Evolutionary conservation across 2,113 vertebrate species (phyloP).

Genomic region (Emydura subglobosa): DNA sequence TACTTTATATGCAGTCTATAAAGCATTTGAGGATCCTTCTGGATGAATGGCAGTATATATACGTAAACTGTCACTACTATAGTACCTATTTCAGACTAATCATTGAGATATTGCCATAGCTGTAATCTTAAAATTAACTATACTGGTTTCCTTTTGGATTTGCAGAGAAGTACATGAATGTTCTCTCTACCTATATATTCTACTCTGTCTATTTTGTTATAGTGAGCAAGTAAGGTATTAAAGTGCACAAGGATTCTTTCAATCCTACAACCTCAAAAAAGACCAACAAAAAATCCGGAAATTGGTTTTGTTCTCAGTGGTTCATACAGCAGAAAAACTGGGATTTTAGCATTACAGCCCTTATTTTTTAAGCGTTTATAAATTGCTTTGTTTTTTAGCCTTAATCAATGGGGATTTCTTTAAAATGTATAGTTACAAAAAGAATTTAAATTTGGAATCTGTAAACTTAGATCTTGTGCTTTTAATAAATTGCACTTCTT

Average conservation of each 20-base stretch:
- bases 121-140: background rate
- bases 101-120: accelerated
- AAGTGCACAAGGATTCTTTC: background rate
- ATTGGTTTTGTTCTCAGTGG: background rate
- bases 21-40: accelerated
- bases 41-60: accelerated
- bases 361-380: background rate
- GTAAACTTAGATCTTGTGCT: background rate
- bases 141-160: background rate
- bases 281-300: accelerated
- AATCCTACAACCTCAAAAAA: background rate
- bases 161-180: background rate
- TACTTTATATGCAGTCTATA: accelerated
- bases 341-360: background rate
- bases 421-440: background rate
- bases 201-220: background rate
- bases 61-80: background rate
- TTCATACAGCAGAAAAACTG: accelerated
- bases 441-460: background rate
- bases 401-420: background rate
- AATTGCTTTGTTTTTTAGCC: background rate
- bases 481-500: background rate
- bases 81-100: background rate
- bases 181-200: background rate
- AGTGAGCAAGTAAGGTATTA: accelerated